Conservation (phyloP, 2,888 invertebrate genomes). For the Linnaemya vulpina region DNA sequence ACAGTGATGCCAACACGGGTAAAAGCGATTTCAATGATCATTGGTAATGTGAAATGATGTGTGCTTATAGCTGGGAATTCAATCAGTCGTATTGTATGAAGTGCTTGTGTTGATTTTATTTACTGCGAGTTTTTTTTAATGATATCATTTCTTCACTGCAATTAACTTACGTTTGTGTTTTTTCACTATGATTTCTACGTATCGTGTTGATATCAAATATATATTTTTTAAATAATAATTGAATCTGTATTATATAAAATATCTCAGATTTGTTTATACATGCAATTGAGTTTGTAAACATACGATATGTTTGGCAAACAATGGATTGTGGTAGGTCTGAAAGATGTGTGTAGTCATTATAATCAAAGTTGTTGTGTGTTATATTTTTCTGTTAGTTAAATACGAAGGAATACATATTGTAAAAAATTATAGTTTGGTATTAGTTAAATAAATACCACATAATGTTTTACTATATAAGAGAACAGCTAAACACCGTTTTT, state of each 20-base stretch:
- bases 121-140: constrained; percentile 26
- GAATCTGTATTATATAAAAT: constrained; percentile 6
- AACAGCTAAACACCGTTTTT: no score
- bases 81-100: background rate
- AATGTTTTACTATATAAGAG: no score
- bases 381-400: background rate
- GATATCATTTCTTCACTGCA: constrained; percentile 17
- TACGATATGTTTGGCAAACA: background rate
- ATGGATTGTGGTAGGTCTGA: constrained; percentile 22
- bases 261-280: constrained; percentile 15
- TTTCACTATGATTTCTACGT: background rate
- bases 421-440: no score
- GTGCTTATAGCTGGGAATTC: constrained; percentile 7
- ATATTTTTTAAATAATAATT: background rate
- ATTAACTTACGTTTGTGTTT: constrained; percentile 27
- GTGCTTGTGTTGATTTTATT: constrained; percentile 15
- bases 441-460: no score
- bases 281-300: background rate
- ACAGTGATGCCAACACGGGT: constrained; percentile 75
- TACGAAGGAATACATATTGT: background rate
- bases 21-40: background rate
- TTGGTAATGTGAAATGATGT: constrained; percentile 3
- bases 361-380: background rate
- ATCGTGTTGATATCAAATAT: constrained; percentile 29
- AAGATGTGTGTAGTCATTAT: background rate